These are phyloP conservation scores for Danio jaintianensis DNA, from an alignment of 2,797 vertebrate genomes.

Conservation along the genomic window DNA sequence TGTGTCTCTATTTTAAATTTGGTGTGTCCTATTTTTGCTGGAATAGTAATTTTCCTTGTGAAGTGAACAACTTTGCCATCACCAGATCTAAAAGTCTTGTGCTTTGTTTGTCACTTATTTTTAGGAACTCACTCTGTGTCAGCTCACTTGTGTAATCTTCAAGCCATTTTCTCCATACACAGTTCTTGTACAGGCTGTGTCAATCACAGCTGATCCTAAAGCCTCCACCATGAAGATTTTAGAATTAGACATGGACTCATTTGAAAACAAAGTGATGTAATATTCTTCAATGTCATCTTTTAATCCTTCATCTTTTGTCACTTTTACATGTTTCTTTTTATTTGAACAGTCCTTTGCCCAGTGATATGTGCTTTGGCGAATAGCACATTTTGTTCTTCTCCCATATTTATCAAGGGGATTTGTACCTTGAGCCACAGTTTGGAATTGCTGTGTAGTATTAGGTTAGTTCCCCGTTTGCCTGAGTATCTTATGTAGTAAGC, in stretches of 20 bases:
- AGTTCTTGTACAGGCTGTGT: constrained; percentile 55
- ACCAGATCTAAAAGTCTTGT: constrained; percentile 40
- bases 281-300: not conserved
- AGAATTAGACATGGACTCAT: not conserved
- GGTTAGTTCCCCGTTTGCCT: not conserved
- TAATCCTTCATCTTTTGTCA: not conserved
- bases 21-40: no score
- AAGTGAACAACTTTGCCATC: constrained; percentile 48
- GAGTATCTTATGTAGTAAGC: constrained; percentile 7
- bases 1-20: constrained; percentile 51
- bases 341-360: no score
- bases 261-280: not conserved
- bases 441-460: not conserved
- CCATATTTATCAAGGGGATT: not conserved
- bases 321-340: not conserved
- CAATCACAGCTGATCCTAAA: constrained; percentile 50
- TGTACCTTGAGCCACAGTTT: not conserved
- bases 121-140: not conserved
- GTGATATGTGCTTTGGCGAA: not conserved
- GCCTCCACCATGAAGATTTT: constrained; percentile 55
- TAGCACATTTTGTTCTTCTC: not conserved
- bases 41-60: constrained; percentile 47
- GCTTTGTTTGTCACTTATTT: constrained; percentile 14
- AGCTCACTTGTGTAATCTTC: constrained; percentile 4
- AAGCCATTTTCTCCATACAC: constrained; percentile 39